Conservation (phyloP, 2,888 invertebrate genomes). For the Cecidostiba fungosa region DNA sequence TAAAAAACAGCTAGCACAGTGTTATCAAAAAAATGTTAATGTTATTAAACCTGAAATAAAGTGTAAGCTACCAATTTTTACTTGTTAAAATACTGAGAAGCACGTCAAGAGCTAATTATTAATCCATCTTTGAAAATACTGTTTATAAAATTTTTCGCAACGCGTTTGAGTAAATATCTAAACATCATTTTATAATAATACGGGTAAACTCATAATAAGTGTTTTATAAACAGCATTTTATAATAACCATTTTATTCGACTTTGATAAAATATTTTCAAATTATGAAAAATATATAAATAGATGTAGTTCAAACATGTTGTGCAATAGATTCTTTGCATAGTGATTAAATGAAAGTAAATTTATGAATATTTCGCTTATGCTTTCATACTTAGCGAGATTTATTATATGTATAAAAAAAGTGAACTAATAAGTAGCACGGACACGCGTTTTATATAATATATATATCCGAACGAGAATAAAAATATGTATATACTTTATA, state of each 20-base stretch:
- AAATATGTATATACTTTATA: slow-evolving; percentile 63
- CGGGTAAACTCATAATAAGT: slow-evolving; percentile 4
- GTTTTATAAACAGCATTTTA: slow-evolving; percentile 62
- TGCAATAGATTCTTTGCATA: slow-evolving; percentile 44
- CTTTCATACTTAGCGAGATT: slow-evolving; percentile 62
- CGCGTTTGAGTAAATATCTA: background rate
- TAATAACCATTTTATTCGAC: slow-evolving; percentile 60
- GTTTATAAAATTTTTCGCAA: slow-evolving; percentile 32
- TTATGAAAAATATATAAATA: slow-evolving; percentile 61
- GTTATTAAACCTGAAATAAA: background rate
- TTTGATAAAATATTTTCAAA: slow-evolving; percentile 61
- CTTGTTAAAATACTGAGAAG: background rate
- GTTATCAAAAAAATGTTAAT: background rate
- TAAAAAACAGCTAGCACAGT: background rate
- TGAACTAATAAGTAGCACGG: slow-evolving; percentile 64
- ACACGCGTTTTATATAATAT: slow-evolving; percentile 60
- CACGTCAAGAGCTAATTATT: background rate
- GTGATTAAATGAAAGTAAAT: slow-evolving; percentile 60
- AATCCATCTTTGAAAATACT: slow-evolving; percentile 33
- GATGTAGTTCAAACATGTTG: slow-evolving; percentile 46
- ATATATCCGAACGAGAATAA: slow-evolving; percentile 61
- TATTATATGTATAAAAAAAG: slow-evolving; percentile 64
- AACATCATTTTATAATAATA: background rate
- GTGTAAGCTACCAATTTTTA: background rate
- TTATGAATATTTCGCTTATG: slow-evolving; percentile 53